Percentiles rank a stretch among this genome's conserved stretches.
Evolutionary conservation across 2,113 vertebrate genomes (phyloP).

Genomic region (Oxyura jamaicensis): DNA sequence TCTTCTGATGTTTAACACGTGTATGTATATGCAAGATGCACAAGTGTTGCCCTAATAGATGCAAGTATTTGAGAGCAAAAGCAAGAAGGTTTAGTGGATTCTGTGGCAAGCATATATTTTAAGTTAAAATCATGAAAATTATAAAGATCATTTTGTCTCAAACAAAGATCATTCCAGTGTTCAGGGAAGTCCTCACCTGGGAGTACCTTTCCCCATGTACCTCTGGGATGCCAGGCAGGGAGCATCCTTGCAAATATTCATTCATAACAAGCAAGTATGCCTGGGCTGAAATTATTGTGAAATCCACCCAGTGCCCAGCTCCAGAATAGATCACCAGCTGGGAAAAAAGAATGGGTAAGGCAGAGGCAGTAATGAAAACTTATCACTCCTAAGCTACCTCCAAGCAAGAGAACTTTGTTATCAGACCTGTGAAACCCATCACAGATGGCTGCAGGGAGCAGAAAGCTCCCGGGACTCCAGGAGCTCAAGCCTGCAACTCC

Average conservation of each 20-base stretch:
- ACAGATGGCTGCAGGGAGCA: neutral
- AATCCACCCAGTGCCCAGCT: neutral
- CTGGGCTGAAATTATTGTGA: neutral
- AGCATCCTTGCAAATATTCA: neutral
- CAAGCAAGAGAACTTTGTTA: neutral
- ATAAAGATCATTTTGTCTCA: neutral
- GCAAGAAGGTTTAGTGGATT: neutral
- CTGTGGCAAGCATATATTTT: neutral
- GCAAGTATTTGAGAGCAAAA: neutral
- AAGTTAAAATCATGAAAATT: neutral
- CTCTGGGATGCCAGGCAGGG: neutral
- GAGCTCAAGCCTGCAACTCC: neutral
- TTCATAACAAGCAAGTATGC: too few species aligned
- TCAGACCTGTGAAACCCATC: neutral
- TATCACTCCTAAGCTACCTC: neutral
- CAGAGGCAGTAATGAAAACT: neutral
- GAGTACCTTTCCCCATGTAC: rapidly evolving
- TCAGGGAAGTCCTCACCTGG: neutral
- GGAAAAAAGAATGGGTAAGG: neutral
- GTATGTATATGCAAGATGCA: neutral
- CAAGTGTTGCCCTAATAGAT: neutral
- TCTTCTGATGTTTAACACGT: neutral
- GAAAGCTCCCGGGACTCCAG: neutral
- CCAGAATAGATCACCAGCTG: neutral
- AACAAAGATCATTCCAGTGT: neutral